phyloP scores from a whole-genome alignment of 2,797 vertebrate genomes.

The Falco naumanni region DNA sequence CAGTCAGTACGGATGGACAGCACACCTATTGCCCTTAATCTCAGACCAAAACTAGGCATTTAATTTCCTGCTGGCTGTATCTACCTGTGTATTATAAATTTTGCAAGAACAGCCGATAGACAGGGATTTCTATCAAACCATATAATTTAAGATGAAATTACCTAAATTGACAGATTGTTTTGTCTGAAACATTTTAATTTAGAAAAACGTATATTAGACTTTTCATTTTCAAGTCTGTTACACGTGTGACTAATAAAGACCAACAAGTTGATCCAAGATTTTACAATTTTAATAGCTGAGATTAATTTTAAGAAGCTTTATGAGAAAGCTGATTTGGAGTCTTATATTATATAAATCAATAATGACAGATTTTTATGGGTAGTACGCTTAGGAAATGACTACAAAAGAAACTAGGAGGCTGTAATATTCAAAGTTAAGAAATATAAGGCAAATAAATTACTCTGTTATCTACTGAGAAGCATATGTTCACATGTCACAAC shows the following conservation, averaged over 20 bases:
- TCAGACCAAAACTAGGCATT: not conserved
- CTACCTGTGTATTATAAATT: not conserved
- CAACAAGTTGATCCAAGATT: slow-evolving; percentile 47
- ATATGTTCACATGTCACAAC: slow-evolving; percentile 52
- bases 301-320: slow-evolving; percentile 66
- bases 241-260: slow-evolving; percentile 15
- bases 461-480: slow-evolving; percentile 58
- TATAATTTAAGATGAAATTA: not conserved
- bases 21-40: not conserved
- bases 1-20: not conserved
- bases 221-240: slow-evolving; percentile 10
- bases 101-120: not conserved
- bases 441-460: slow-evolving; percentile 55
- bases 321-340: slow-evolving; percentile 62
- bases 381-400: slow-evolving; percentile 53
- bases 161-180: not conserved
- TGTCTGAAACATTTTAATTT: not conserved
- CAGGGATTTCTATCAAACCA: not conserved
- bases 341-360: slow-evolving; percentile 53
- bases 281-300: slow-evolving; percentile 48
- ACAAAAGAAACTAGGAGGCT: slow-evolving; percentile 50
- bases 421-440: slow-evolving; percentile 41
- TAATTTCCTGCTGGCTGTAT: not conserved
- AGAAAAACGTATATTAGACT: not conserved
- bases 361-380: slow-evolving; percentile 55